Evolutionary conservation across 1,140 invertebrate genomes (phyloP), one percentile per base, ranked within the genome.

Genomic region (Zaprionus vittiger): DNA sequence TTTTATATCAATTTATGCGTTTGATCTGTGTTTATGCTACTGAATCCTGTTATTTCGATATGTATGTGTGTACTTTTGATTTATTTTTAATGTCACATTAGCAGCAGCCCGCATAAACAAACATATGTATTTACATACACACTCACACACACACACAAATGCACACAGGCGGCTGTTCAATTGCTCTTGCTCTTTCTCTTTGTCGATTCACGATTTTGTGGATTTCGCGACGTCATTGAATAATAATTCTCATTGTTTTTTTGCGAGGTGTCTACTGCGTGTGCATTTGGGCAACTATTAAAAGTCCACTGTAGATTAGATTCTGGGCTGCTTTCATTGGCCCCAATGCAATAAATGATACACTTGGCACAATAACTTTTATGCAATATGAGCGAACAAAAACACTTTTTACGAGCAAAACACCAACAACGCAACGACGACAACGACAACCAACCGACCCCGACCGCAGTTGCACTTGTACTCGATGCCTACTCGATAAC

Each of bases 221-320:
- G 55, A 59, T 79, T 79, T 79, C 80, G 80, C 83, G 83, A 86
- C 83, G 83, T 86, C 77, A 86, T 79, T 86, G 80, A 81, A 74
- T 71, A 52, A 74, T 76, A 73, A 56, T 54, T 62, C 78, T 75
- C 47, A 69, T 47, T 77, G 78, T 75, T 74, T 41, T 72, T 17
- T 47, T 3, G 37, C n/a, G 63, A 59, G 31, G 14, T 75, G 24
- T 59, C 70, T 72, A 47, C 69, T 67, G 69, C 73, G 68, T 26
- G 14, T 49, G 12, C 15, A 57, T 66, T 77, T 70, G 73, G 59
- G 28, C 49, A 68, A 68, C 37, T 73, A 54, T 67, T 68, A 34
- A 22, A 60, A 55, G 34, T 26, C 37, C 74, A 84, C 81, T 81
- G 52, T 31, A 56, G 34, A 73, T 69, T 81, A 44, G 22, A 75